phyloP scores from a whole-genome alignment of 1,140 invertebrate genomes.

The Pectinophora gossypiella region DNA sequence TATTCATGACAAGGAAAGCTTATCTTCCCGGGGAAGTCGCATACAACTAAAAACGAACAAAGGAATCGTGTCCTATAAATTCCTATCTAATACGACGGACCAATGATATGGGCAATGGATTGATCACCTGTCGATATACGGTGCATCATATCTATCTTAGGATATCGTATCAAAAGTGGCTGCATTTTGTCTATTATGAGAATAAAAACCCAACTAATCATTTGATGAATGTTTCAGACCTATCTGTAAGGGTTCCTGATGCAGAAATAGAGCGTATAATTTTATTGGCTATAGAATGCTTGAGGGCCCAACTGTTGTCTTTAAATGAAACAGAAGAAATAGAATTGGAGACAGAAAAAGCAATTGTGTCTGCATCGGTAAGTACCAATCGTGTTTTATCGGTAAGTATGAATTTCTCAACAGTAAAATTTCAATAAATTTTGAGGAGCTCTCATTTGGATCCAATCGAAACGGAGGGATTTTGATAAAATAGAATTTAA shows the following conservation, averaged over 20 bases:
- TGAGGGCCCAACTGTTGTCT: conserved; percentile 44
- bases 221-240: conserved; percentile 28
- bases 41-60: too few species aligned
- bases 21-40: background rate
- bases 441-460: background rate
- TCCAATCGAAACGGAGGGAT: background rate
- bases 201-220: background rate
- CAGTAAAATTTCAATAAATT: background rate
- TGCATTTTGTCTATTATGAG: background rate
- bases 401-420: background rate
- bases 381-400: background rate
- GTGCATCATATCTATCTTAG: background rate
- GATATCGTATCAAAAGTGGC: background rate
- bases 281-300: conserved; percentile 36
- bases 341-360: conserved; percentile 35
- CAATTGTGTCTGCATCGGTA: conserved; percentile 28
- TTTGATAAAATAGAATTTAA: too few species aligned
- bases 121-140: background rate
- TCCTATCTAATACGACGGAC: background rate
- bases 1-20: background rate
- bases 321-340: conserved; percentile 32
- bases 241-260: conserved; percentile 31
- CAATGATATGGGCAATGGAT: background rate
- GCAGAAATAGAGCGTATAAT: conserved; percentile 40
- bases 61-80: background rate